A percentile compares a stretch with the other conserved stretches of the same genome.
Evolutionary conservation across 2,113 vertebrate genomes (phyloP).

Genomic region (Benitochromis conjunctus): DNA sequence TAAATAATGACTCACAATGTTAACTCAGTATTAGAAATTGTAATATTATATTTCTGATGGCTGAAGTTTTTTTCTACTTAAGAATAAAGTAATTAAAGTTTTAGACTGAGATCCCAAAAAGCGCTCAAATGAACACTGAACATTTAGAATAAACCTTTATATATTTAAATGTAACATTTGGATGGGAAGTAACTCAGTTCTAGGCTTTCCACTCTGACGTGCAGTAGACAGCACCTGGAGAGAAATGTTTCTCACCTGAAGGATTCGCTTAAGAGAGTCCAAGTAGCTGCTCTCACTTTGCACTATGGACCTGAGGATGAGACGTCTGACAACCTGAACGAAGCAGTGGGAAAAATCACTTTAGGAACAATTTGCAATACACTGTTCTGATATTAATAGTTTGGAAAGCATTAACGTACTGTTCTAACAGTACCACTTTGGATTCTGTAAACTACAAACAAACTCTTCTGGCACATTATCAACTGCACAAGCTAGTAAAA

Average conservation of each 20-base stretch:
- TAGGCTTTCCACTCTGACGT: not conserved
- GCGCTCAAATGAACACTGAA: not conserved
- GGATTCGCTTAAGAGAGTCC: conserved; percentile 38
- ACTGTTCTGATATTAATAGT: not conserved
- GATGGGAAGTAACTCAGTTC: not conserved
- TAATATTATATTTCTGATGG: not conserved
- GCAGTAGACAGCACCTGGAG: not conserved
- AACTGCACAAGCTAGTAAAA: not conserved
- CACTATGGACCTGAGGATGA: conserved; percentile 46
- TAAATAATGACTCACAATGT: not conserved
- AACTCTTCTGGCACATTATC: not conserved
- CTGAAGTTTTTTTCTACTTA: not conserved
- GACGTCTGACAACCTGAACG: conserved; percentile 37
- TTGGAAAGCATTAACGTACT: not conserved
- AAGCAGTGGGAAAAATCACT: not conserved
- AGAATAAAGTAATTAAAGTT: not conserved
- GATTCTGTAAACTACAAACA: not conserved
- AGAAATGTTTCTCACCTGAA: conserved; percentile 18
- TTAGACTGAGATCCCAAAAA: not conserved
- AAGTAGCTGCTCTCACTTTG: conserved; percentile 50
- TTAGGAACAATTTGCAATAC: not conserved
- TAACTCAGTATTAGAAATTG: not conserved
- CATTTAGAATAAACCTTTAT: not conserved
- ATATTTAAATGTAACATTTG: not conserved
- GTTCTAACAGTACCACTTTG: not conserved